Conservation (phyloP, 2,113 vertebrate species). For the Ochotona princeps region DNA sequence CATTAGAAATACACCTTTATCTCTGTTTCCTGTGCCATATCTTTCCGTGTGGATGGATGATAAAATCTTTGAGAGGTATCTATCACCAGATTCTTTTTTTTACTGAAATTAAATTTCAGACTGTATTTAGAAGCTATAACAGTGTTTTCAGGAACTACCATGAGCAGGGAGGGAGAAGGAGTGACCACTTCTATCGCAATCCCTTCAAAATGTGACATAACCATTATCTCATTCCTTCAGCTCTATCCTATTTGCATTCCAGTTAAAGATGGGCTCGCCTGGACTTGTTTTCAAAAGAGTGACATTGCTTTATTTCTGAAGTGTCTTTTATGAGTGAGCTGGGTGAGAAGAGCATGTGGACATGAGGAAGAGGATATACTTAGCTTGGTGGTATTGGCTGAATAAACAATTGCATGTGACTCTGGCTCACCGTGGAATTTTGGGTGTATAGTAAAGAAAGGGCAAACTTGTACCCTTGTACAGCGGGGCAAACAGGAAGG, state of each 20-base stretch:
- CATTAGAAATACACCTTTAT: not conserved
- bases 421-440: not conserved
- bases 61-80: constrained; percentile 5
- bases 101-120: not conserved
- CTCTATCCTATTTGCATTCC: not conserved
- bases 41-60: not conserved
- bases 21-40: not conserved
- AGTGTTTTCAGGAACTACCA: not conserved
- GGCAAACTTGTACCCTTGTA: too few relatives aligned
- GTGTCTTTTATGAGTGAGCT: not conserved
- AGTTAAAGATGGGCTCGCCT: not conserved
- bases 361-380: not conserved
- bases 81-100: not conserved
- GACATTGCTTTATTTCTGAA: not conserved
- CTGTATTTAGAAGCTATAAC: not conserved
- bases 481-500: not conserved
- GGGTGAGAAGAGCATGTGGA: not conserved
- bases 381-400: not conserved
- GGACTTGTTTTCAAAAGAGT: constrained; percentile 5
- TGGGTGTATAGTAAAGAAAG: not conserved
- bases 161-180: not conserved
- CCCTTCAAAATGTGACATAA: not conserved
- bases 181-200: not conserved
- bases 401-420: not conserved
- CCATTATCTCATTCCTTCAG: not conserved